Evolutionary conservation across 1,140 invertebrate genomes (phyloP), one percentile per base, ranked within the genome.

Genomic region (Panagrolaimus sp.): DNA sequence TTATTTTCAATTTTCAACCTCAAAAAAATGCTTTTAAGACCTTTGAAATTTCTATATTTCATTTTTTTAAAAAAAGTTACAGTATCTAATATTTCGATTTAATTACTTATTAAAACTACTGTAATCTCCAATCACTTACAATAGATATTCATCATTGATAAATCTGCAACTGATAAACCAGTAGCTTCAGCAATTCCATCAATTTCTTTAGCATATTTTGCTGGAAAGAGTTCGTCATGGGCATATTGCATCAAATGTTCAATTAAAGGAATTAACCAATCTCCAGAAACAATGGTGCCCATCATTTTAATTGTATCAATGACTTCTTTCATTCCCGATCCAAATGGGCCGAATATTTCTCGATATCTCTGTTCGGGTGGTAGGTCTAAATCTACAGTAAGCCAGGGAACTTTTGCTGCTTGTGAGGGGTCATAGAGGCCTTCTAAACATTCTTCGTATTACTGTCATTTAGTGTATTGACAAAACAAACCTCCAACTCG

Each of bases 61-160:
- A n/a, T n/a, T n/a, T n/a, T n/a, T n/a, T n/a, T n/a, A n/a, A n/a
- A n/a, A n/a, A n/a, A n/a, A n/a, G n/a, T n/a, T n/a, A n/a, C n/a
- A n/a, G n/a, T n/a, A n/a, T n/a, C n/a, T n/a, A n/a, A n/a, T n/a
- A n/a, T n/a, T n/a, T n/a, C n/a, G n/a, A n/a, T n/a, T n/a, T n/a
- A n/a, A n/a, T n/a, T n/a, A n/a, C n/a, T n/a, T n/a, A n/a, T n/a
- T n/a, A n/a, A n/a, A 1, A 57, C 20, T 2, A 57, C 20, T 2
- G 4, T 11, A 16, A 23, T 1, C 20, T 11, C 8, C 3, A 25
- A 38, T 4, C 31, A 4, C 51, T 57, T 25, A 57, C 51, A 70
- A 27, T 74, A 70, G 31, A 65, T 51, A 25, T 70, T 70, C 47
- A 70, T 31, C 68, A 70, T 53, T 16, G 69, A 71, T 13, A 70